Evolutionary conservation across 2,113 vertebrate species (phyloP).

Genomic region (Hystrix brachyura): DNA sequence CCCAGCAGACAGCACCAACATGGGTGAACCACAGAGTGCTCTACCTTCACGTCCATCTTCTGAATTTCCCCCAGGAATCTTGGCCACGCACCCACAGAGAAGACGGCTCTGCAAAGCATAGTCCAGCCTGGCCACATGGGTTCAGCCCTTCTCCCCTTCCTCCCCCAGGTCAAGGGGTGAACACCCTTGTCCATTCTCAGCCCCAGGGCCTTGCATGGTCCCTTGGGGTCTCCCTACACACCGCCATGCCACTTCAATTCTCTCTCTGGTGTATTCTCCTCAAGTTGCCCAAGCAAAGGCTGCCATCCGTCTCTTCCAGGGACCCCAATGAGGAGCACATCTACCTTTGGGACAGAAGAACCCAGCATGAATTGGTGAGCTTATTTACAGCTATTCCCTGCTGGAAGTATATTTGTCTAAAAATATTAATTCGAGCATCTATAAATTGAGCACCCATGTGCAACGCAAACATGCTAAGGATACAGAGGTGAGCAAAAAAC

Average conservation of each 20-base stretch:
- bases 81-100: too few relatives aligned
- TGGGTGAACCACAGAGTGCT: neutral
- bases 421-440: slow-evolving; percentile 39
- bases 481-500: neutral
- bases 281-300: neutral
- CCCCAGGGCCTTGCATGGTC: neutral
- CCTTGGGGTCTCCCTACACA: neutral
- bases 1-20: accelerated
- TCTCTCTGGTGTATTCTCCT: neutral
- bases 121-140: accelerated
- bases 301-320: neutral
- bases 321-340: neutral
- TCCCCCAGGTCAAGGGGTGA: too few relatives aligned
- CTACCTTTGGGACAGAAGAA: neutral
- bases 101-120: neutral
- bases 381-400: neutral
- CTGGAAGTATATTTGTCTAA: slow-evolving; percentile 7
- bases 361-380: neutral
- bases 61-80: neutral
- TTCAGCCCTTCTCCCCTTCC: too few relatives aligned
- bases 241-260: accelerated
- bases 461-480: neutral
- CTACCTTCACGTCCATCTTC: neutral
- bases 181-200: neutral
- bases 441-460: neutral